Evolutionary conservation across 1,140 invertebrate genomes (phyloP).

Genomic region (Megalopta genalis): DNA sequence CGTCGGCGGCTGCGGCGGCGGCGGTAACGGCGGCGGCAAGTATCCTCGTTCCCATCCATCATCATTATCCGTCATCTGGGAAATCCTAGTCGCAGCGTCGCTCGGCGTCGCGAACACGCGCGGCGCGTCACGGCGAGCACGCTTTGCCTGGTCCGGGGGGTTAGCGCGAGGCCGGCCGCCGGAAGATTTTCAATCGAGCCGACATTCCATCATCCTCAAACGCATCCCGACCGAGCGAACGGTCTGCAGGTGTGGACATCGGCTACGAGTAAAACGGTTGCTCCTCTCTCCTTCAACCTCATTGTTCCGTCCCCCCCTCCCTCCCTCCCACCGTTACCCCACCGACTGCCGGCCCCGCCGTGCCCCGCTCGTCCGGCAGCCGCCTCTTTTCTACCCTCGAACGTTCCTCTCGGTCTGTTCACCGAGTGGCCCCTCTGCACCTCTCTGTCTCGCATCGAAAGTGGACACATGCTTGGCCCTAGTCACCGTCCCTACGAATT

Average conservation of each 20-base stretch:
- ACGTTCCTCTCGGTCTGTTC: slow-evolving; percentile 10
- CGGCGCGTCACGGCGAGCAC: no score
- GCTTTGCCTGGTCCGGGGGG: no score
- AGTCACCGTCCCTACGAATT: slow-evolving; percentile 70
- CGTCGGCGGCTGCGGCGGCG: no score
- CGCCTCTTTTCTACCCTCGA: background rate
- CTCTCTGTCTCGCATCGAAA: slow-evolving; percentile 54
- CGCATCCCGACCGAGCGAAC: slow-evolving; percentile 21
- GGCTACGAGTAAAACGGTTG: slow-evolving; percentile 51
- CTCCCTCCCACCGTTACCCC: no score
- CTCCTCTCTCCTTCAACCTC: slow-evolving; percentile 44
- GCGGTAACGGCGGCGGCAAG: background rate
- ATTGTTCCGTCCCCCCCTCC: slow-evolving; percentile 31
- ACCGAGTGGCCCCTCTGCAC: slow-evolving; percentile 24
- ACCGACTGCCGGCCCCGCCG: background rate
- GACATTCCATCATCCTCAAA: slow-evolving; percentile 27
- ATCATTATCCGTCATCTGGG: slow-evolving; percentile 23
- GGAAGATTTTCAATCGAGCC: slow-evolving; percentile 40
- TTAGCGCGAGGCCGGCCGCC: no score
- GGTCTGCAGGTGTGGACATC: slow-evolving; percentile 59
- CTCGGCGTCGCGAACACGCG: background rate
- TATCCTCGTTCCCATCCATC: slow-evolving; percentile 18
- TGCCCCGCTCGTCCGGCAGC: no score
- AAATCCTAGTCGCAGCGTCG: slow-evolving; percentile 5
- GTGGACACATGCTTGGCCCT: slow-evolving; percentile 65